Percentiles rank a stretch among this genome's conserved stretches.
These are phyloP conservation scores for Apomyelois bistriatella DNA, from an alignment of 2,888 invertebrate genomes.

Conservation along the genomic window DNA sequence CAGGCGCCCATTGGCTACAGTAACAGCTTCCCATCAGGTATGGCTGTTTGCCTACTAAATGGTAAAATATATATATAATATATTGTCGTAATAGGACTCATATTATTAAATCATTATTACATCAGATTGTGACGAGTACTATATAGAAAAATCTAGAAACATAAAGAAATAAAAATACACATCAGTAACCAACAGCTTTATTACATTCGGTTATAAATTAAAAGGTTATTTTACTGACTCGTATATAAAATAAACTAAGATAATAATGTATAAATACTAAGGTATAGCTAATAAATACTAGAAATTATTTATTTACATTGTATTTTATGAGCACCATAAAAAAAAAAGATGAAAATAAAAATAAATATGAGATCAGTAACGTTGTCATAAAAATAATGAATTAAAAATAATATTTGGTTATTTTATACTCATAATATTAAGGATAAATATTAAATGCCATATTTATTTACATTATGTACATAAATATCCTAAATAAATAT, in stretches of 20 bases:
- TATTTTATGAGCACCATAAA: conserved; percentile 29
- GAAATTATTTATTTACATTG: conserved; percentile 51
- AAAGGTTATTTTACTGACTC: conserved; percentile 36
- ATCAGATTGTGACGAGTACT: too few species aligned
- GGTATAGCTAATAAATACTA: conserved; percentile 23
- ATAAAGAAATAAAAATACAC: conserved; percentile 25
- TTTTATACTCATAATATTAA: conserved; percentile 34
- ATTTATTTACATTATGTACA: conserved; percentile 53
- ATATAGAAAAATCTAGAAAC: too few species aligned
- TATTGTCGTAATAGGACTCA: too few species aligned
- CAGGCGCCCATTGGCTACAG: too few species aligned
- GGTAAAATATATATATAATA: too few species aligned
- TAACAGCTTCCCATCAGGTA: too few species aligned
- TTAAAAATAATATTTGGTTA: conserved; percentile 35
- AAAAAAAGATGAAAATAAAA: conserved; percentile 29
- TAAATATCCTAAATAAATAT: conserved; percentile 20
- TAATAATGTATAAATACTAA: conserved; percentile 19
- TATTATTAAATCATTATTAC: too few species aligned
- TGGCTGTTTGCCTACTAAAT: too few species aligned
- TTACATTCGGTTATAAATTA: conserved; percentile 52
- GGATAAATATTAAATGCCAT: conserved; percentile 50
- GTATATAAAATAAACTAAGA: conserved; percentile 29
- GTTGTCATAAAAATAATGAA: conserved; percentile 28
- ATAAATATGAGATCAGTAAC: conserved; percentile 53
- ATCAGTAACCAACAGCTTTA: conserved; percentile 63